These are phyloP conservation scores for Hippocampus comes DNA, from an alignment of 2,113 vertebrate species.

Conservation along the genomic window DNA sequence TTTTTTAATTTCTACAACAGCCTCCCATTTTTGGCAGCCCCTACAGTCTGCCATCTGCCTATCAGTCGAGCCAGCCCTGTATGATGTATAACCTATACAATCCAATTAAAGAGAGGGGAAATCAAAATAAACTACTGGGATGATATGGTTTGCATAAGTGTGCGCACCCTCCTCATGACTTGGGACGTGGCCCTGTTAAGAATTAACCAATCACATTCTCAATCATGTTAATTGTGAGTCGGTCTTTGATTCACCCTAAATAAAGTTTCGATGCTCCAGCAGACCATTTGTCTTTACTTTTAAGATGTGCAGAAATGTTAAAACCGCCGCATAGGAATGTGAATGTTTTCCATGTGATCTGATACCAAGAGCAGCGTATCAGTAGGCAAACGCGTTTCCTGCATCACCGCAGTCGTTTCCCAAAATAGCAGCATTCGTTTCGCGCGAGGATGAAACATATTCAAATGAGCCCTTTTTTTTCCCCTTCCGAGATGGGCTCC, in stretches of 20 bases:
- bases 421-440: conserved; percentile 63
- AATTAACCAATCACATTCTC: background rate
- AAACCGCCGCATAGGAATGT: background rate
- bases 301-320: background rate
- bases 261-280: background rate
- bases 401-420: conserved; percentile 53
- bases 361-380: conserved; percentile 58
- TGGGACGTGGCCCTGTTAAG: background rate
- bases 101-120: background rate
- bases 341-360: conserved; percentile 28
- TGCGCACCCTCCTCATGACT: background rate
- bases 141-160: background rate
- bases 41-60: too few species aligned
- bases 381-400: conserved; percentile 57
- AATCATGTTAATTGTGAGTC: background rate
- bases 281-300: background rate
- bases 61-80: too few species aligned
- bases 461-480: conserved; percentile 59
- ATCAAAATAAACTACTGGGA: background rate
- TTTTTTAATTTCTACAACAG: too few species aligned
- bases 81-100: too few species aligned
- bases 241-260: background rate
- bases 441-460: conserved; percentile 67
- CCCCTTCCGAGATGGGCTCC: conserved; percentile 28
- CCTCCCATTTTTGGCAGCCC: too few species aligned